Evolutionary conservation across 2,888 invertebrate genomes (phyloP).

Genomic region (Hirtodrosophila trivittata): DNA sequence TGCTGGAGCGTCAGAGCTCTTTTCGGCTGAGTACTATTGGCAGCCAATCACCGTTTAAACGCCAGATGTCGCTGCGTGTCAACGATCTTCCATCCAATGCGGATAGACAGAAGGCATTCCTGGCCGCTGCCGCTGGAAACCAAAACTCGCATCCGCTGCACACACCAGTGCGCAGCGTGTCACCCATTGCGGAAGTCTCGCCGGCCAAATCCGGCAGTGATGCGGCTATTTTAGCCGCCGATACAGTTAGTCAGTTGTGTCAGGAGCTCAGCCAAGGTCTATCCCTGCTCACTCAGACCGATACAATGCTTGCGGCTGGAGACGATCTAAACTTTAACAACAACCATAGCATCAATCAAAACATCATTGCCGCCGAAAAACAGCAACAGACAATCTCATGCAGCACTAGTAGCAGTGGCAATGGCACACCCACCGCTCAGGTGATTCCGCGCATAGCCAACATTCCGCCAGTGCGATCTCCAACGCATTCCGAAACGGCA

Average conservation of each 20-base stretch:
- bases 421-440: conserved; percentile 81
- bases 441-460: conserved; percentile 87
- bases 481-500: conserved; percentile 57
- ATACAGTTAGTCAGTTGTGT: conserved; percentile 89
- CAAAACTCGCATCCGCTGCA: conserved; percentile 53
- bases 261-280: conserved; percentile 90
- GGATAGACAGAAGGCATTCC: conserved; percentile 88
- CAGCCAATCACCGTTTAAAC: conserved; percentile 95
- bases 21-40: conserved; percentile 92
- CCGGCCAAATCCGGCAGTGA: conserved; percentile 84
- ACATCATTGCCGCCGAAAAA: conserved; percentile 83
- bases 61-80: conserved; percentile 96
- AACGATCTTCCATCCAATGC: conserved; percentile 97
- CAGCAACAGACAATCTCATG: conserved; percentile 72
- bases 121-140: conserved; percentile 81
- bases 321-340: conserved; percentile 86
- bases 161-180: conserved; percentile 85
- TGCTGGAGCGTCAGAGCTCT: conserved; percentile 97
- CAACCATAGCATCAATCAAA: conserved; percentile 85
- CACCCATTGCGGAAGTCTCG: conserved; percentile 91
- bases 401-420: conserved; percentile 42
- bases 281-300: conserved; percentile 87
- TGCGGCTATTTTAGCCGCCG: conserved; percentile 77
- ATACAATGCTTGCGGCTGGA: conserved; percentile 80
- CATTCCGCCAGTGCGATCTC: conserved; percentile 82